Evolutionary conservation across 1,140 invertebrate genomes (phyloP), one percentile per base, ranked within the genome.

Genomic region (Danaus melanippus): DNA sequence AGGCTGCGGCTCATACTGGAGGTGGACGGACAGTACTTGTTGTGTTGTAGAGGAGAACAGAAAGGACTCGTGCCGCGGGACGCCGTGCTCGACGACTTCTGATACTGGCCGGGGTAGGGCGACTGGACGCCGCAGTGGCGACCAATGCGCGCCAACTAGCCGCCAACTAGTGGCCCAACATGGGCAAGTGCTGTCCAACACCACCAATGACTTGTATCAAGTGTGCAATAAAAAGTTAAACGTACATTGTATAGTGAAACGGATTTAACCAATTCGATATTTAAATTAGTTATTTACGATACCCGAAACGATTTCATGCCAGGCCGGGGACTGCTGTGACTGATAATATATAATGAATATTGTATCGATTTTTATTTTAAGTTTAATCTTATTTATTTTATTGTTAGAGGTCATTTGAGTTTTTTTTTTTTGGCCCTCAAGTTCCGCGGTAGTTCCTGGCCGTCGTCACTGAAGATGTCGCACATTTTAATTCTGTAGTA

Each of bases 1-100:
- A 89, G 89, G 47, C 81, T 95, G 15, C 90, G 90, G 62, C 89
- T 95, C 4, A 91, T 94, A 42, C 81, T 94, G 21, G 93, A 94
- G 64, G 92, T 94, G 10, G 93, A 94, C 74, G 90, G 90, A 62
- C 92, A 93, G 69, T 93, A 93, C 90, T 79, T 94, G 53, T 79
- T 94, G 15, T 95, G 93, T 74, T 92, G 92, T 62, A 87, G 92
- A 58, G 93, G 93, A 12, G 91, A 92, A n/a, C 90, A 91, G 54
- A 94, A 94, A 74, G 93, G 93, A 53, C 87, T 95, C 10, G 93
- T 95, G 15, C 93, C 92, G 1, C 88, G 92, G 60, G 90, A 91
- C 53, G 92, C 92, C 10, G 92, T 94, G 10, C 90, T 92, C 50
- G 81, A 90, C 57, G 84, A 88, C 52, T 83, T 84, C 76, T 86